A percentile compares a stretch with the other conserved stretches of the same genome.
These are phyloP conservation scores for Drosophila neonasuta DNA, from an alignment of 2,888 invertebrate genomes.

Conservation along the genomic window DNA sequence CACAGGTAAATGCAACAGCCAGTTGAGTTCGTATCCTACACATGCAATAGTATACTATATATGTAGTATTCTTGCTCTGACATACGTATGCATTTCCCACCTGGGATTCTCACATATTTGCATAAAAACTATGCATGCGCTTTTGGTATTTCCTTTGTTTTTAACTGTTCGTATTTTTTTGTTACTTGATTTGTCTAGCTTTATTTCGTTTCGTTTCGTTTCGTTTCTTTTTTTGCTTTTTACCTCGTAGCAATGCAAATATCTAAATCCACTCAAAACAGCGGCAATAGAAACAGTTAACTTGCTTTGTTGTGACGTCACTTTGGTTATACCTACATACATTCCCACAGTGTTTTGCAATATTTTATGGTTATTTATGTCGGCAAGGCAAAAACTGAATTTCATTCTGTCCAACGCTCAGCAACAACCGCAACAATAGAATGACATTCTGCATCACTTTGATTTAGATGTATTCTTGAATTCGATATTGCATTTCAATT, in stretches of 20 bases:
- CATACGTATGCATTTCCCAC: slow-evolving; percentile 49
- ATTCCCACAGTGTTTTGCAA: slow-evolving; percentile 8
- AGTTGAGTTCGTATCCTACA: not conserved
- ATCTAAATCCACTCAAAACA: slow-evolving; percentile 67
- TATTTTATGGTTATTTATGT: slow-evolving; percentile 55
- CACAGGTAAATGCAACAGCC: slow-evolving; percentile 17
- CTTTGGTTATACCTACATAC: slow-evolving; percentile 2
- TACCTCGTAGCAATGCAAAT: slow-evolving; percentile 26
- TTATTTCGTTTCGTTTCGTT: slow-evolving; percentile 28
- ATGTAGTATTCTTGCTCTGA: not conserved
- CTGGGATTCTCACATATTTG: slow-evolving; percentile 54
- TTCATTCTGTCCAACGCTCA: not conserved
- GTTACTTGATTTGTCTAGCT: slow-evolving; percentile 38
- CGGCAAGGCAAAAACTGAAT: slow-evolving; percentile 23
- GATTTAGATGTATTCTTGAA: slow-evolving; percentile 4
- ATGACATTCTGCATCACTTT: not conserved
- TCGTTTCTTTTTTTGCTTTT: slow-evolving; percentile 3
- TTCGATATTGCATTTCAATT: not conserved
- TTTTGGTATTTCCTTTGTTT: slow-evolving; percentile 30
- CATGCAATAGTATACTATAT: not conserved
- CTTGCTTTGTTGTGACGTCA: slow-evolving; percentile 27
- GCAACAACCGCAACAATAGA: slow-evolving; percentile 12
- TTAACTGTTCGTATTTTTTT: slow-evolving; percentile 28
- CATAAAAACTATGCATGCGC: slow-evolving; percentile 64
- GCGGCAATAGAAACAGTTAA: slow-evolving; percentile 31